Evolutionary conservation across 1,140 invertebrate species (phyloP), one percentile per base, ranked within the genome.

Genomic region (Pararge aegeria): DNA sequence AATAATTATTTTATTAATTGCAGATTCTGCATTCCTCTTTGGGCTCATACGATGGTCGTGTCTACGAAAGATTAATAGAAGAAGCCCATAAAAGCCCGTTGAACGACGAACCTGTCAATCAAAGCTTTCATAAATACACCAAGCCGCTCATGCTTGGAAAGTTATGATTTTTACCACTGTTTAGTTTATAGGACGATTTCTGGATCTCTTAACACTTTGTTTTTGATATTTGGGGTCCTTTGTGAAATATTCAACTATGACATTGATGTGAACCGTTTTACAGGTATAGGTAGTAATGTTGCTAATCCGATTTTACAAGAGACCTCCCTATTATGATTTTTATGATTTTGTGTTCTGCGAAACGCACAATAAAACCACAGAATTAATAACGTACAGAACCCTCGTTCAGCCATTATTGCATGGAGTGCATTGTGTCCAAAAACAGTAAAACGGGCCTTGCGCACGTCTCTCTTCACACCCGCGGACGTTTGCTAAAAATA

Each of bases 31-130:
- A 92, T 27, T 98, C 97, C 10, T 93, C 95, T 1, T 85, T 99
- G 1, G 97, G 98, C 1, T 93, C 95, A 2, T 97, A 95, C 75
- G 97, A 99, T 87, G 98, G 98, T 2, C 93, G 96, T 65, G 97
- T 98, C 1, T 99, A 98, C 80, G 94, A 97, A 75, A 93, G 96
- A 53, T 90, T 99, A 1, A 96, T 95, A 70, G 93, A 95, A 50
- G 97, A 95, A 73, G 96, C 97, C 0, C 92, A 94, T 75, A 95
- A 95, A 75, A 97, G 96, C 77, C 96, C 97, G 0, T 89, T 98
- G 1, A 99, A 99, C 87, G 90, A 94, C 46, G 92, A 94, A 63
- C 94, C 94, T 15, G 96, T 97, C 1, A 95, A 96, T 65, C 88
- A 92, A 68, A 94, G 94, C 55, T 96, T 95, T 82, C 90, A 95